Evolutionary conservation across 1,140 invertebrate species (phyloP).

Genomic region (Neodiprion pinetum): DNA sequence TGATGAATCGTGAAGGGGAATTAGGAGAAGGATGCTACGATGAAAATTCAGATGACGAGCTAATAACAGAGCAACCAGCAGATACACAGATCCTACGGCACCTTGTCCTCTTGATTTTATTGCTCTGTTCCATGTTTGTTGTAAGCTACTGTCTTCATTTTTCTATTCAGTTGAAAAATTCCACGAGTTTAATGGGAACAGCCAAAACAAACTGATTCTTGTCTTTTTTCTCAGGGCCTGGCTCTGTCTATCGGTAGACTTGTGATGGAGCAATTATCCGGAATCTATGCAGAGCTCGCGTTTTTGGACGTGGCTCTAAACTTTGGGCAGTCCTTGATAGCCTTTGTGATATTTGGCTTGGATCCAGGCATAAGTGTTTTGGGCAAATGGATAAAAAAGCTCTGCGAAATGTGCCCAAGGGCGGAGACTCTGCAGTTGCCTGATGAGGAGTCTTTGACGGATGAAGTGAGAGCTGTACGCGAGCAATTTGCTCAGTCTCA

Average conservation of each 20-base stretch:
- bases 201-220: constrained; percentile 6
- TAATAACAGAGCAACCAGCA: constrained; percentile 60
- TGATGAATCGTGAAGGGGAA: constrained; percentile 37
- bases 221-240: constrained; percentile 70
- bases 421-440: constrained; percentile 65
- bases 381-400: constrained; percentile 48
- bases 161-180: constrained; percentile 9
- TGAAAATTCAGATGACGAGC: constrained; percentile 34
- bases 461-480: constrained; percentile 82
- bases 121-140: constrained; percentile 88
- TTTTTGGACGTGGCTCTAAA: constrained; percentile 90
- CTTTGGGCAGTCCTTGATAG: constrained; percentile 87
- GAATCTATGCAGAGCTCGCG: constrained; percentile 89
- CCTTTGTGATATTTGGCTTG: constrained; percentile 85
- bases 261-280: constrained; percentile 83
- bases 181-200: neutral
- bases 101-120: constrained; percentile 81
- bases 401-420: constrained; percentile 38
- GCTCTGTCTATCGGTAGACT: constrained; percentile 87
- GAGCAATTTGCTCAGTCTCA: constrained; percentile 90
- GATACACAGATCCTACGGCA: constrained; percentile 81
- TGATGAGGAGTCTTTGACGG: constrained; percentile 73
- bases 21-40: constrained; percentile 38
- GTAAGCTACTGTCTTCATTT: constrained; percentile 62
- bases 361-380: constrained; percentile 68